These are phyloP conservation scores for Plectropomus leopardus DNA, from an alignment of 2,113 vertebrate genomes.

Conservation along the genomic window DNA sequence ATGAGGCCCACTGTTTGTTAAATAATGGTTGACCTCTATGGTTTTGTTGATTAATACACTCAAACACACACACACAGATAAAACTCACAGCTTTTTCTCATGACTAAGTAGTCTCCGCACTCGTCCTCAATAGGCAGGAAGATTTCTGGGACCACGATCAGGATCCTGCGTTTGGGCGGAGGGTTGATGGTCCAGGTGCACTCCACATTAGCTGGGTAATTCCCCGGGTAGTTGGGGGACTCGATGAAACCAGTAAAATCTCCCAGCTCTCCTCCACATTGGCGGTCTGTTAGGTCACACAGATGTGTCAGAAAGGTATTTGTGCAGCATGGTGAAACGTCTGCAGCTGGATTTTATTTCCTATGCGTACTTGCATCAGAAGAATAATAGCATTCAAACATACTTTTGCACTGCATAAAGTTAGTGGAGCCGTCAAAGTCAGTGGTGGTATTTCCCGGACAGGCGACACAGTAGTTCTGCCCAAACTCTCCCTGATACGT, in stretches of 20 bases:
- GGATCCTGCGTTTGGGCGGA: constrained; percentile 94
- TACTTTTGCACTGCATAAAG: constrained; percentile 98
- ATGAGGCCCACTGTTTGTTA: too few relatives aligned
- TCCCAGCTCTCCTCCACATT: constrained; percentile 95
- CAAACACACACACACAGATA: constrained; percentile 12
- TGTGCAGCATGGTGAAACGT: too few relatives aligned
- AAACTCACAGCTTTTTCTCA: constrained; percentile 97
- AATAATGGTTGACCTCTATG: too few relatives aligned
- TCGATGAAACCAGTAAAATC: constrained; percentile 97
- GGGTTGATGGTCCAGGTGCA: constrained; percentile 98
- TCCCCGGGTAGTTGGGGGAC: constrained; percentile 97
- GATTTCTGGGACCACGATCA: constrained; percentile 98
- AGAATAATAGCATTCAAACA: constrained; percentile 37
- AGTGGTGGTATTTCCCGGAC: constrained; percentile 96
- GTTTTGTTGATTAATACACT: too few relatives aligned
- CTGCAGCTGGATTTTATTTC: background rate
- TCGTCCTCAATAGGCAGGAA: constrained; percentile 97
- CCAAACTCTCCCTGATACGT: constrained; percentile 96
- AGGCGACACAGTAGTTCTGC: constrained; percentile 93
- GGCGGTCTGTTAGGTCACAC: constrained; percentile 88
- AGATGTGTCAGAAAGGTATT: constrained; percentile 27
- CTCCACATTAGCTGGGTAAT: constrained; percentile 96
- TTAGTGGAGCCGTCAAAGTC: constrained; percentile 98
- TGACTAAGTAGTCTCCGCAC: constrained; percentile 98
- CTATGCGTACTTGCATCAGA: background rate